Base-by-base conservation (phyloP, 1,140 invertebrate genomes). In the Zophobas morio region DNA sequence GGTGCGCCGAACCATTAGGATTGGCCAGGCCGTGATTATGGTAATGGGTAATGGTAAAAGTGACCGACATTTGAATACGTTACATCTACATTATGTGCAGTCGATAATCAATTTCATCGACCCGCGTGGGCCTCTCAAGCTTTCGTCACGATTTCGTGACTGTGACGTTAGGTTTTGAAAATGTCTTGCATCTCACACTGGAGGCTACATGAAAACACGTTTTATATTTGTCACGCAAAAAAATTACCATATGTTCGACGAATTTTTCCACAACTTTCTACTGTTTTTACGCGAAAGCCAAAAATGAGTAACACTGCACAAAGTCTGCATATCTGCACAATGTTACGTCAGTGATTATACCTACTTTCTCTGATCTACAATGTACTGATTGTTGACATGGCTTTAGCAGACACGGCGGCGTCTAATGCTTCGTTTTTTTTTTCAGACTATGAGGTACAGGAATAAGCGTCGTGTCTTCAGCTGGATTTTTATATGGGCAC, bases 361-460 rank as follows among this genome's bases (percentile, higher is more conserved):
- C 73, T 75, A 77, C 70, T 70, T 74, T 78, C 73, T 78, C 73
- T 73, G 63, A 75, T 75, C 60, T 42, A 66, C 60, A 40, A 66
- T 66, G 42, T n/a, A 32, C 39, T 66, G 42, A 66, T 66, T 66
- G 60, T 42, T 40, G 20, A n/a, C 39, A 51, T 70, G 39, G 60
- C 5, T 66, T 42, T 37, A 36, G 37, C 42, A 66, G 60, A 66
- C 60, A 20, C n/a, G 42, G 60, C 60, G 60, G 60, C 60, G 60
- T 32, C 60, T 40, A 74, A 54, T 51, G 3, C 4, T 51, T 2
- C n/a, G 49, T 75, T 54, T 60, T 77, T 78, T 78, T 6, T 83
- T 82, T 46, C 78, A 80, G 76, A 82, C 70, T 60, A 84, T 84
- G 84, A 81, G 78, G 72, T 78, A 81, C 66, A 82, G 79, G 77